These are phyloP conservation scores for Chelonoidis abingdonii DNA, from an alignment of 2,113 vertebrate species.

Conservation along the genomic window DNA sequence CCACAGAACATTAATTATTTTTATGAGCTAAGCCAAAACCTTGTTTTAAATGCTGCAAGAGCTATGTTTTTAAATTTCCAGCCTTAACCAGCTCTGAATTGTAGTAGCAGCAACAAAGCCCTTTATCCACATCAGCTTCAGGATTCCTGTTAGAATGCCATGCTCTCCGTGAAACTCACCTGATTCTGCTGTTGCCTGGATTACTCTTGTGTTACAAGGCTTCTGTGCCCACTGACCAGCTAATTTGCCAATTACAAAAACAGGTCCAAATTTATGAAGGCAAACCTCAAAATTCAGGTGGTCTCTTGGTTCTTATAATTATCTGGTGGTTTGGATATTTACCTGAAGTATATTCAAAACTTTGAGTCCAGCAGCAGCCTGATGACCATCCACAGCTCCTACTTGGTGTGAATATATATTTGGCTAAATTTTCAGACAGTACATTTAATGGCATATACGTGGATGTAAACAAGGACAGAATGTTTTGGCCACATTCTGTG, in stretches of 20 bases:
- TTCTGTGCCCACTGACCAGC: slow-evolving; percentile 56
- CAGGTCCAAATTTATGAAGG: slow-evolving; percentile 35
- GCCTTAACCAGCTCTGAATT: slow-evolving; percentile 56
- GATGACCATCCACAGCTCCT: slow-evolving; percentile 33
- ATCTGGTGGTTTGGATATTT: slow-evolving; percentile 56
- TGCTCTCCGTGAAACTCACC: slow-evolving; percentile 61
- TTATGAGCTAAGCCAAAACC: slow-evolving; percentile 64
- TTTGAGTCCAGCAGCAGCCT: slow-evolving; percentile 43
- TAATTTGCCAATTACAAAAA: not conserved
- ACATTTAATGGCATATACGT: not conserved
- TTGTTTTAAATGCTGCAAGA: slow-evolving; percentile 64
- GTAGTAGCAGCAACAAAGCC: slow-evolving; percentile 28
- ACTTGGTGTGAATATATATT: not conserved
- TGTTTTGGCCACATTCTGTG: not conserved
- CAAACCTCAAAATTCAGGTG: slow-evolving; percentile 43
- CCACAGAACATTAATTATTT: slow-evolving; percentile 70
- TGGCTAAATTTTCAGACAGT: fast-evolving
- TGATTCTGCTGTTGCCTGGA: slow-evolving; percentile 52
- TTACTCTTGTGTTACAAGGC: slow-evolving; percentile 18
- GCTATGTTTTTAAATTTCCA: slow-evolving; percentile 50
- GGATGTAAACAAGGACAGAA: not conserved
- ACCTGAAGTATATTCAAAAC: slow-evolving; percentile 52
- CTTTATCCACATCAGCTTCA: slow-evolving; percentile 48
- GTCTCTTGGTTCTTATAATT: slow-evolving; percentile 51
- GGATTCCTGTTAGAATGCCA: slow-evolving; percentile 33